Conservation (phyloP, 2,113 vertebrate species). For the Engraulis encrasicolus region DNA sequence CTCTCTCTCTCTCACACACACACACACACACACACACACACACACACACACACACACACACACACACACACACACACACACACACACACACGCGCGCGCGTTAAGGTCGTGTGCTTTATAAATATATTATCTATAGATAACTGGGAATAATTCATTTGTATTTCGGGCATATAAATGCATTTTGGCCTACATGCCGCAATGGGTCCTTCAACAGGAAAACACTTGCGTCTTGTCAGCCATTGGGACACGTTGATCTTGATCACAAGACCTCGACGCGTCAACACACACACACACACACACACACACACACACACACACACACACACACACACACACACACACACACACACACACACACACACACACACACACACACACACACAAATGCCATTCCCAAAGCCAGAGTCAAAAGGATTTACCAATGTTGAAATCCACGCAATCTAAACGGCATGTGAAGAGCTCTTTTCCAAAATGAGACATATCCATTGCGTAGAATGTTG, state of each 20-base stretch:
- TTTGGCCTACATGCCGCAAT: neutral
- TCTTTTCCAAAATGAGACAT: too few relatives aligned
- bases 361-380: constrained; percentile 23
- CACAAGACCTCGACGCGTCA: neutral
- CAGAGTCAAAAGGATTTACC: neutral
- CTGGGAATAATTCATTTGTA: neutral
- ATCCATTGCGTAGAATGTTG: too few relatives aligned
- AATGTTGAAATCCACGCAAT: neutral
- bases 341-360: neutral
- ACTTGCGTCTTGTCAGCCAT: neutral
- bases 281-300: neutral
- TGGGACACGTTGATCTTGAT: neutral
- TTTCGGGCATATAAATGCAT: neutral
- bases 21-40: too few relatives aligned
- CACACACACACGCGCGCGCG: too few relatives aligned
- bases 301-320: neutral
- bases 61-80: too few relatives aligned
- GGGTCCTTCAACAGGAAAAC: neutral
- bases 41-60: too few relatives aligned
- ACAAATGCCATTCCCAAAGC: neutral
- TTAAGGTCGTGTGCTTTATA: neutral
- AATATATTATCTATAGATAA: neutral
- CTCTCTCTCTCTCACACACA: too few relatives aligned
- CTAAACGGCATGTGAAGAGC: too few relatives aligned
- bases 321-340: neutral